A percentile compares a stretch with the other conserved stretches of the same genome.
phyloP scores from a whole-genome alignment of 2,797 vertebrate genomes.

The Sebastes diploproa region DNA sequence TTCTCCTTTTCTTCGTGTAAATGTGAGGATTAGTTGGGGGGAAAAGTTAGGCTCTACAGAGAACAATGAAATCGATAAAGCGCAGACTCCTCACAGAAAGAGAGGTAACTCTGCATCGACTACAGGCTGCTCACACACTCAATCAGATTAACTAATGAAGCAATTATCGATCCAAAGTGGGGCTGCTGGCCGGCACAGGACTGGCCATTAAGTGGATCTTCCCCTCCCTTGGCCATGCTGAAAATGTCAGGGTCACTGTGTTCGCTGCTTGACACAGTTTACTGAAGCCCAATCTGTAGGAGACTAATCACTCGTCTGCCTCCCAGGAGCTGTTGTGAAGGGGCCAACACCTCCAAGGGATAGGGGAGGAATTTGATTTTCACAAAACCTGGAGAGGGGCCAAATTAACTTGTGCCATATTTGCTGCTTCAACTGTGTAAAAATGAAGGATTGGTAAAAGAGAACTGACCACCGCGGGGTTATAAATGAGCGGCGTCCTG shows the following conservation, averaged over 20 bases:
- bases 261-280: slow-evolving; percentile 70
- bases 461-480: slow-evolving; percentile 26
- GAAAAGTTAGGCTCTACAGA: slow-evolving; percentile 65
- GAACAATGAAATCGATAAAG: slow-evolving; percentile 76
- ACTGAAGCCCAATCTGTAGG: slow-evolving; percentile 50
- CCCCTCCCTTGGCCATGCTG: slow-evolving; percentile 62
- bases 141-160: slow-evolving; percentile 85
- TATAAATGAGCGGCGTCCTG: slow-evolving; percentile 29
- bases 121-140: slow-evolving; percentile 72
- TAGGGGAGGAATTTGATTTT: slow-evolving; percentile 47
- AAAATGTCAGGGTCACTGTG: slow-evolving; percentile 79
- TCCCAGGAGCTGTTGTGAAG: slow-evolving; percentile 42
- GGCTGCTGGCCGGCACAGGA: slow-evolving; percentile 63
- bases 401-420: slow-evolving; percentile 48
- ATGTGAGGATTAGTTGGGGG: slow-evolving; percentile 68
- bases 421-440: background rate
- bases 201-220: slow-evolving; percentile 77
- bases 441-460: slow-evolving; percentile 30
- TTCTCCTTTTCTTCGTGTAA: slow-evolving; percentile 64
- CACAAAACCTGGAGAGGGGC: slow-evolving; percentile 26
- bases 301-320: slow-evolving; percentile 62
- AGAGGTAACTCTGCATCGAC: slow-evolving; percentile 74
- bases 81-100: slow-evolving; percentile 71
- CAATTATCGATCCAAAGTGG: slow-evolving; percentile 76
- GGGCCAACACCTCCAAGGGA: slow-evolving; percentile 15